Percentiles rank a stretch among this genome's conserved stretches.
phyloP scores from a whole-genome alignment of 2,797 vertebrate species.

The Naso thynnoides region DNA sequence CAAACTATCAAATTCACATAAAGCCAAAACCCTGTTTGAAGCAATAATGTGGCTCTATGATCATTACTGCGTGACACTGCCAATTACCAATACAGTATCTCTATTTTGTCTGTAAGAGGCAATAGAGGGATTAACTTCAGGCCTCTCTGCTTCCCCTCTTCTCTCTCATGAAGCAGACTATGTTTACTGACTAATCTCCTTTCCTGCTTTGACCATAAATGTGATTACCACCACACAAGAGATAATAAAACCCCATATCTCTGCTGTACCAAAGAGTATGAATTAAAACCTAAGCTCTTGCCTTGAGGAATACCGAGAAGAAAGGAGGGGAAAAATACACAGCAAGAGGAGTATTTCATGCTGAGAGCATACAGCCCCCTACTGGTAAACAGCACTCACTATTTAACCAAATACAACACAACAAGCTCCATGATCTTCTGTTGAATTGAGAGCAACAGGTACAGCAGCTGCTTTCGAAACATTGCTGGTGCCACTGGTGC shows the following conservation, averaged over 20 bases:
- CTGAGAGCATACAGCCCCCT: conserved; percentile 85
- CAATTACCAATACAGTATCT: conserved; percentile 64
- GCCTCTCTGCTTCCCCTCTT: conserved; percentile 56
- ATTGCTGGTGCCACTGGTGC: neutral
- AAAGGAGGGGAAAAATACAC: neutral
- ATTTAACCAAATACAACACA: conserved; percentile 62
- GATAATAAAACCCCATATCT: conserved; percentile 80
- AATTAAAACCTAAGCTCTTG: conserved; percentile 79
- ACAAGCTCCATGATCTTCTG: conserved; percentile 66
- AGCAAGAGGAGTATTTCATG: conserved; percentile 47
- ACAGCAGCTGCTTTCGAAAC: conserved; percentile 26
- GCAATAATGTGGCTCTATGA: conserved; percentile 52
- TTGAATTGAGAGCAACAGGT: conserved; percentile 83
- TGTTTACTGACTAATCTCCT: conserved; percentile 78
- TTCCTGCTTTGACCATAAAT: conserved; percentile 82
- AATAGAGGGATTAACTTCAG: conserved; percentile 72
- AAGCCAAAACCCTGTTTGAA: conserved; percentile 35
- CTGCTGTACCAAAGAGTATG: conserved; percentile 73
- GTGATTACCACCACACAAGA: conserved; percentile 82
- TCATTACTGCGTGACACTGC: conserved; percentile 59
- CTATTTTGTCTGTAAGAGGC: conserved; percentile 60
- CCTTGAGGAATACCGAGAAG: conserved; percentile 75
- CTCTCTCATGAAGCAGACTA: conserved; percentile 61
- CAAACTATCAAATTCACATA: conserved; percentile 42
- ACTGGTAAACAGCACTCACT: conserved; percentile 72